Evolutionary conservation across 2,113 vertebrate genomes (phyloP), one percentile per base, ranked within the genome.

Genomic region (Oreotragus oreotragus): DNA sequence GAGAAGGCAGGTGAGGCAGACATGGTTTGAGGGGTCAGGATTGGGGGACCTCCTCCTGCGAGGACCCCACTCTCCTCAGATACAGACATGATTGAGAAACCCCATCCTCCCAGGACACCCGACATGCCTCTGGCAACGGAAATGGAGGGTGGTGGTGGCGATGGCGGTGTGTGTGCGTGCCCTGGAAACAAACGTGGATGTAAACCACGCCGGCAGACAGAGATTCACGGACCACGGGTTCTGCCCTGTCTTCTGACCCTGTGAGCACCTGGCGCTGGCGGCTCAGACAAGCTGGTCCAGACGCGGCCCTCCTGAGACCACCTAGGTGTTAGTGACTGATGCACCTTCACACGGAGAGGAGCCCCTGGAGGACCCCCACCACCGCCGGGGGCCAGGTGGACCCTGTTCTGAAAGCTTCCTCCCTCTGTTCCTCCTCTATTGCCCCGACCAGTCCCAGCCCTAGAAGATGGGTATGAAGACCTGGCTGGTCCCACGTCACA

Each of bases 201-300:
- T 36, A 8, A 53, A 83, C 49, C 51, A 83, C 3, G 33, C 19
- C 1, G 79, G 77, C 77, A n/a, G 47, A 36, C 49, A 14, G 77
- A 49, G 79, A 25, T 14, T 53, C 33, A 83, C 11, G 2, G 51
- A 23, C 19, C 33, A 36, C 13, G 19, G 4, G 49, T 15, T 23
- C 49, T 83, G 79, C 33, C 11, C n/a, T n/a, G 33, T 36, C 33
- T 43, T 73, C 33, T 3, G 60, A 43, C 3, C 79, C 60, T 33
- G 5, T 5, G 23, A 43, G 36, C 36, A 17, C 13, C 79, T 17
- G 16, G 36, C 1, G 1, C 58, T 6, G 33, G 43, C 0, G 1
- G 11, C 17, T 49, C 77, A 79, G 77, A n/a, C 39, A 23, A 21
- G 19, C 33, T 21, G 6, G 1, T 15, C 57, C 25, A 7, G 13